phyloP scores from a whole-genome alignment of 2,888 invertebrate genomes.

The Allygus modestus region DNA sequence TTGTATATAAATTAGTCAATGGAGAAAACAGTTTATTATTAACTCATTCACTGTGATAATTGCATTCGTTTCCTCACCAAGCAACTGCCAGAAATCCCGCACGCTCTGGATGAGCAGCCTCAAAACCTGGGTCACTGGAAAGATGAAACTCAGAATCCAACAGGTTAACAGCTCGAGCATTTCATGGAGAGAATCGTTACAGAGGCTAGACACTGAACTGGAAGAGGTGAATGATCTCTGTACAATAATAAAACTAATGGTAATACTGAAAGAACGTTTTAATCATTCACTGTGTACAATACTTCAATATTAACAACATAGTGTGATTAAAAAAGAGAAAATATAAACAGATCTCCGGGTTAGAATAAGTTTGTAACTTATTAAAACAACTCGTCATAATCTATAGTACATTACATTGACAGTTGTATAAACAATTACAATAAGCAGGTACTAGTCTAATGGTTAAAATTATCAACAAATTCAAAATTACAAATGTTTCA shows the following conservation, averaged over 20 bases:
- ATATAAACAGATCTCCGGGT: conserved; percentile 25
- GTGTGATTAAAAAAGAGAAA: conserved; percentile 7
- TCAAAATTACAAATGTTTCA: neutral
- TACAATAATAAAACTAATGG: neutral
- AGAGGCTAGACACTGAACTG: too few species aligned
- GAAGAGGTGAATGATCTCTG: too few species aligned
- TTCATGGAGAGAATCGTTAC: too few species aligned
- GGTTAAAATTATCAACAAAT: conserved; percentile 1
- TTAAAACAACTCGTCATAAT: neutral
- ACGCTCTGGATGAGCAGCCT: too few species aligned
- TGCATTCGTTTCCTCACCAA: too few species aligned
- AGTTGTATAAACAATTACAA: conserved; percentile 21
- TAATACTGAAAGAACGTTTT: conserved; percentile 43
- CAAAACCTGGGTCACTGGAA: too few species aligned
- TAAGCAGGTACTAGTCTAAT: conserved; percentile 38
- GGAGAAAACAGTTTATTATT: too few species aligned
- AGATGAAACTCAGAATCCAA: too few species aligned
- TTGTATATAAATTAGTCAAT: too few species aligned
- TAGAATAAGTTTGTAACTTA: neutral
- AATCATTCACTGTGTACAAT: conserved; percentile 39
- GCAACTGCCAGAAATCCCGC: too few species aligned
- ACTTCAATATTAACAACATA: conserved; percentile 41
- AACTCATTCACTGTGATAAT: too few species aligned
- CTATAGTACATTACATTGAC: neutral
- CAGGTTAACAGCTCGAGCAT: too few species aligned